A percentile compares a stretch with the other conserved stretches of the same genome.
Conservation (phyloP, 2,113 vertebrate species). For the Alligator mississippiensis region DNA sequence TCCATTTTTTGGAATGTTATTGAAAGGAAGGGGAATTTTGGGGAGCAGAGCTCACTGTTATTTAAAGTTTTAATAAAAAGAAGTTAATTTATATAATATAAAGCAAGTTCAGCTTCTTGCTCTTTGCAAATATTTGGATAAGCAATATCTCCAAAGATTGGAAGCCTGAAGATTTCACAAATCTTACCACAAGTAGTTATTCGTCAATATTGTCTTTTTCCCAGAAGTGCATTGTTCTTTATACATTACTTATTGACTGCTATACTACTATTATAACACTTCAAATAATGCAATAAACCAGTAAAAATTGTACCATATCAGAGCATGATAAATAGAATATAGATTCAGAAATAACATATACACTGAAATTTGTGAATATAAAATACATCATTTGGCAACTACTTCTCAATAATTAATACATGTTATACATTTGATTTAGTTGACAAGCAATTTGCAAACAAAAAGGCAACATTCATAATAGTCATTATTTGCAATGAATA, state of each 20-base stretch:
- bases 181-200: neutral
- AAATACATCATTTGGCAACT: neutral
- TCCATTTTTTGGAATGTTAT: neutral
- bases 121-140: neutral
- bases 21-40: neutral
- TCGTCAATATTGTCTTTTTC: neutral
- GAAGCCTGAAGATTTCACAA: neutral
- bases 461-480: neutral
- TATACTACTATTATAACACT: neutral
- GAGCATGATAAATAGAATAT: neutral
- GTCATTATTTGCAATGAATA: neutral
- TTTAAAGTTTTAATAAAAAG: neutral
- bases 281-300: neutral
- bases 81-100: neutral
- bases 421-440: neutral
- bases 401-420: neutral
- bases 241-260: neutral
- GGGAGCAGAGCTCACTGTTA: neutral
- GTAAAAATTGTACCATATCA: neutral
- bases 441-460: neutral
- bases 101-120: neutral
- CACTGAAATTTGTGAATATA: neutral
- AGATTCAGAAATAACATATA: neutral
- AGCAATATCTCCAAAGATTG: neutral
- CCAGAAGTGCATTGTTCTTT: neutral